Base-by-base conservation (phyloP, 2,113 vertebrate species). In the Kryptolebias marmoratus region DNA sequence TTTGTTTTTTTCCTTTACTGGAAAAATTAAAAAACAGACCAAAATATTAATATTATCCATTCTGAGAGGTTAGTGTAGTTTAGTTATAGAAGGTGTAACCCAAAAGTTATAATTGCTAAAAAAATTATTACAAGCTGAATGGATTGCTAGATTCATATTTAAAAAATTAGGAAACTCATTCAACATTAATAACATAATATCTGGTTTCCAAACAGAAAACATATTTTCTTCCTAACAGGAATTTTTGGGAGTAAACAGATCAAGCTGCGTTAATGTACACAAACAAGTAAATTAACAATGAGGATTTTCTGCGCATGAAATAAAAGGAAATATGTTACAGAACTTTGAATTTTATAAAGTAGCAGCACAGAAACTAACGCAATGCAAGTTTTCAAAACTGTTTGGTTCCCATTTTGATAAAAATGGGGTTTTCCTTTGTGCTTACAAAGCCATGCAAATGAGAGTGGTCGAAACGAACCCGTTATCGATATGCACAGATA, bases 401-500 rank as follows among this genome's bases (percentile, higher is more conserved):
- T 55, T 49, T 28, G 64, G 71, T 79, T 76, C 45, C 61, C 36
- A 0, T 65, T 54, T 69, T 28, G 71, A 48, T 61, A 31, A 22
- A 22, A 22, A 78, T 62, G 62, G 45, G 30, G 56, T 49, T 48
- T 68, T 45, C 53, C 58, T 83, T 87, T 82, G 87, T 83, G 75
- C 60, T 84, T 81, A 73, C 83, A 64, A 80, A 70, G 48, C 55
- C 50, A 90, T 89, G 87, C 87, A 89, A 87, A 91, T 88, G 74
- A 90, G 79, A 81, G 75, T 75, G 74, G 71, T 63, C 80, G 64
- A 68, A 83, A 69, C n/a, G 44, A 69, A 78, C 64, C 53, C 50
- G 84, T 82, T 79, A 76, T 87, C 79, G 22, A 89, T 90, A 89
- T 71, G 84, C 64, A 27, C 39, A 80, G 82, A 82, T 87, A 89